Conservation (phyloP, 2,888 invertebrate species). For the Mechanitis messenoides region DNA sequence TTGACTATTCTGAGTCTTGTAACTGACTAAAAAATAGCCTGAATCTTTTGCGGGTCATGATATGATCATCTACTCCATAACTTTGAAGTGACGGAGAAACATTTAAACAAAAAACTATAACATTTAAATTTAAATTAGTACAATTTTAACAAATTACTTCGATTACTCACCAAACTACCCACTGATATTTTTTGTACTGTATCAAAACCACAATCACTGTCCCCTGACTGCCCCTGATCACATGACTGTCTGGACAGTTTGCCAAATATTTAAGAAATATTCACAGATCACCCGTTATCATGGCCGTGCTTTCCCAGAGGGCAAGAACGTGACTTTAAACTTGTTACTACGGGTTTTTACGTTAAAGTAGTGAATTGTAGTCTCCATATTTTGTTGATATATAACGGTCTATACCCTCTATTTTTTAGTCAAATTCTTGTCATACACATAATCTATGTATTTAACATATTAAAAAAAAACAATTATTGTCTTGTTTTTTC, state of each 20-base stretch:
- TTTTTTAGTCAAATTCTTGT: background rate
- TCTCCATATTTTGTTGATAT: background rate
- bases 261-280: constrained; percentile 42
- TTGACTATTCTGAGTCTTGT: no score
- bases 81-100: no score
- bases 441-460: background rate
- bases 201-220: constrained; percentile 23
- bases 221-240: constrained; percentile 29
- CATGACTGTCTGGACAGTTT: constrained; percentile 45
- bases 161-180: no score
- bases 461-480: no score
- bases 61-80: no score
- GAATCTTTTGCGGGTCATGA: no score
- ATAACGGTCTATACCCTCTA: background rate
- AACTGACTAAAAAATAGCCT: no score
- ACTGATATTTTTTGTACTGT: background rate
- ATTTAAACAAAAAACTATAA: no score
- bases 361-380: background rate
- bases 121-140: no score
- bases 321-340: constrained; percentile 16
- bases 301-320: constrained; percentile 16
- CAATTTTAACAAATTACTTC: no score
- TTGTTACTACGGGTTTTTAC: constrained; percentile 24
- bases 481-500: no score
- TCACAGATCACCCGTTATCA: constrained; percentile 9